Percentiles rank a stretch among this genome's conserved stretches.
Evolutionary conservation across 2,888 invertebrate genomes (phyloP).

Genomic region (Clitarchus hookeri): DNA sequence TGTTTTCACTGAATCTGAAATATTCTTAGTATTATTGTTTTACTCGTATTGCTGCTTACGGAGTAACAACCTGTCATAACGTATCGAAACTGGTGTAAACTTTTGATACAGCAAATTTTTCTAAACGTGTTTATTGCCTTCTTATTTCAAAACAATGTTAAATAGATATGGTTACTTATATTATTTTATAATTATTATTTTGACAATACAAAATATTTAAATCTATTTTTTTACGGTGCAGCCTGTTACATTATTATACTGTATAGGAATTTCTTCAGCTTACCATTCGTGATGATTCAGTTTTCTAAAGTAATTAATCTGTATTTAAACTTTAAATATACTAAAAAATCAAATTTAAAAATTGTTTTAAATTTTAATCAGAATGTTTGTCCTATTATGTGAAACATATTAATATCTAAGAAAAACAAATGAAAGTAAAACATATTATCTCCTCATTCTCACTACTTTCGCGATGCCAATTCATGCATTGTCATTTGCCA

Average conservation of each 20-base stretch:
- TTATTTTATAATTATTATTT: background rate
- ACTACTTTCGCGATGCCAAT: background rate
- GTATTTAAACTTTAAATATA: too few relatives aligned
- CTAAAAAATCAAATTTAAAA: too few relatives aligned
- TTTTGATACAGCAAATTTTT: too few relatives aligned
- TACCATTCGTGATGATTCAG: too few relatives aligned
- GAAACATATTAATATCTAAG: too few relatives aligned
- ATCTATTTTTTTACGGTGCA: too few relatives aligned
- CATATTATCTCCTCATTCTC: background rate
- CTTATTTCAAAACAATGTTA: too few relatives aligned
- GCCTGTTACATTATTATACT: background rate
- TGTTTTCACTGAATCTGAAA: background rate
- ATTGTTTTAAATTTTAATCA: too few relatives aligned
- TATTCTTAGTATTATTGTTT: conserved; percentile 9
- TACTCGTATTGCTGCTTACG: background rate
- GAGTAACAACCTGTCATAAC: background rate
- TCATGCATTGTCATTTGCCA: background rate
- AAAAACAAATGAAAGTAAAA: background rate
- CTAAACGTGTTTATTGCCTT: too few relatives aligned
- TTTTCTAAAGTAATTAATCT: background rate
- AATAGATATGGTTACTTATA: background rate
- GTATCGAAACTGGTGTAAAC: background rate
- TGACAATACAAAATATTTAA: background rate
- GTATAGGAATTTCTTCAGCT: too few relatives aligned
- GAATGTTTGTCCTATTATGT: too few relatives aligned